These are phyloP conservation scores for Crocuta crocuta DNA, from an alignment of 2,113 vertebrate genomes.

Conservation along the genomic window DNA sequence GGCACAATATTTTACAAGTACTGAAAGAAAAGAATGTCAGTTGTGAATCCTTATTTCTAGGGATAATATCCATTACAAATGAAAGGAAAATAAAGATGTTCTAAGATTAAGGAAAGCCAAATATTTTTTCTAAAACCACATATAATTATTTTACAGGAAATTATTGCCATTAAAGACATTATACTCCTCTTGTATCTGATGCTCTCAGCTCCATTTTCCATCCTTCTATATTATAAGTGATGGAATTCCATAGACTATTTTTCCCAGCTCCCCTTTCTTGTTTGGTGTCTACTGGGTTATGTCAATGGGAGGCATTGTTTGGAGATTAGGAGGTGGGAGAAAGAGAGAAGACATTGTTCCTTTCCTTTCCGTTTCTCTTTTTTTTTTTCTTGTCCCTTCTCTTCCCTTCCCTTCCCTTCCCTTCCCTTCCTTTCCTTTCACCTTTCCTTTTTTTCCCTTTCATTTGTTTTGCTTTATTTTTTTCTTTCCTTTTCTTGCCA, in stretches of 20 bases:
- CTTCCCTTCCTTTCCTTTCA: background rate
- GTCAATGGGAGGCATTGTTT: background rate
- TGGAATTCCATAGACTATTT: background rate
- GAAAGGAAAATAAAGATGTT: background rate
- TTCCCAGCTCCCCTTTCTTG: background rate
- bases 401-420: background rate
- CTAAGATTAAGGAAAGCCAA: background rate
- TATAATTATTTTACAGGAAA: constrained; percentile 32
- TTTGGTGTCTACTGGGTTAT: background rate
- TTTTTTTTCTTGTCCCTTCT: background rate
- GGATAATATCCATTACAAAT: background rate
- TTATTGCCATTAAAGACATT: background rate
- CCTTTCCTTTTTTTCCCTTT: background rate
- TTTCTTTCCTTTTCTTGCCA: background rate
- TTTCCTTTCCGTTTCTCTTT: background rate
- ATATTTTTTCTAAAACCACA: background rate
- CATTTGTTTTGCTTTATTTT: background rate
- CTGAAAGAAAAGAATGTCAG: background rate
- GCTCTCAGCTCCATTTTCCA: background rate
- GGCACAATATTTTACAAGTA: background rate
- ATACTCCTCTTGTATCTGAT: background rate
- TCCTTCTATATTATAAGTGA: background rate
- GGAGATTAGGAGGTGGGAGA: background rate
- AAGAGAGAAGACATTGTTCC: background rate
- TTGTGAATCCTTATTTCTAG: background rate